Percentiles rank a stretch among this genome's conserved stretches.
These are phyloP conservation scores for Forbesichthys agassizii DNA, from an alignment of 2,113 vertebrate genomes.

Conservation along the genomic window DNA sequence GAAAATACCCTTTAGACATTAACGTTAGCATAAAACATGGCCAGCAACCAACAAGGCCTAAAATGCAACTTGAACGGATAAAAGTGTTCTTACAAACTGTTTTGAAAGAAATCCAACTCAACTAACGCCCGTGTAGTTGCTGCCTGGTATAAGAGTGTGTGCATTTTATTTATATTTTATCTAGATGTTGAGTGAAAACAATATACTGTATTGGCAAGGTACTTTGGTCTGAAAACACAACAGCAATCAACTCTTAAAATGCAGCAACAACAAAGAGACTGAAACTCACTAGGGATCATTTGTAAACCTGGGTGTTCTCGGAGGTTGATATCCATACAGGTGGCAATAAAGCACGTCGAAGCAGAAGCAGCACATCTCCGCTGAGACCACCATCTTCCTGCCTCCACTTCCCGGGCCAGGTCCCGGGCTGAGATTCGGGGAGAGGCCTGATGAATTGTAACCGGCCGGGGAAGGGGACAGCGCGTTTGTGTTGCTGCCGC, in stretches of 20 bases:
- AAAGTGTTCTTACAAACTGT: conserved; percentile 12
- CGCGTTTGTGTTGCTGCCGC: conserved; percentile 68
- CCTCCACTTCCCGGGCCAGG: conserved; percentile 81
- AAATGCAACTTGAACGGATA: conserved; percentile 41
- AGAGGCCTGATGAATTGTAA: conserved; percentile 80
- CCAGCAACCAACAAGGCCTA: conserved; percentile 49
- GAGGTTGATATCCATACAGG: conserved; percentile 97
- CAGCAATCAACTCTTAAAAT: too few species aligned
- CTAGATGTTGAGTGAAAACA: too few species aligned
- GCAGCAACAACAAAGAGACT: conserved; percentile 40
- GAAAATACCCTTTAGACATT: background rate
- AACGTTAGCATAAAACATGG: conserved; percentile 15
- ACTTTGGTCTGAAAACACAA: too few species aligned
- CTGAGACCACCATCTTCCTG: conserved; percentile 96
- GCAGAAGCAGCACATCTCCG: conserved; percentile 99
- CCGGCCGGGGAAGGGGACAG: conserved; percentile 78
- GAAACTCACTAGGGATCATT: conserved; percentile 96
- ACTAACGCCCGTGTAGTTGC: background rate
- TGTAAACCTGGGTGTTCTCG: conserved; percentile 97
- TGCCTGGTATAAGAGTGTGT: too few species aligned
- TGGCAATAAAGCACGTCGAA: conserved; percentile 99
- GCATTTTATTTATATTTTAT: too few species aligned
- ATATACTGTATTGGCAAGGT: too few species aligned
- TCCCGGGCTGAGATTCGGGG: conserved; percentile 81
- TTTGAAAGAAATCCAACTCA: conserved; percentile 32